phyloP scores from a whole-genome alignment of 2,113 vertebrate species.

The Aix galericulata region DNA sequence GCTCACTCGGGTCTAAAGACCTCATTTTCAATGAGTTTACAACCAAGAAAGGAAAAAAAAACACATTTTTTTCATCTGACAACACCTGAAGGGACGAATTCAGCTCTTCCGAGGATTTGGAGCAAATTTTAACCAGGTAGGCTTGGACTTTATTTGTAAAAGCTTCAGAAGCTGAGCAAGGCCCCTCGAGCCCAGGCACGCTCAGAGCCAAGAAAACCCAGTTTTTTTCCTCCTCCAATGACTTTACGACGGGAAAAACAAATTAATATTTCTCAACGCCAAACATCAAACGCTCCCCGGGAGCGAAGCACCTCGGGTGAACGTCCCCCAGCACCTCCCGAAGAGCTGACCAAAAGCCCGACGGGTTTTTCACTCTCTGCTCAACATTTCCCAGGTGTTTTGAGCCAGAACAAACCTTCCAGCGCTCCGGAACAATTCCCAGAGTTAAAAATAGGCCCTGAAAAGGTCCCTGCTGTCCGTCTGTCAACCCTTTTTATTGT shows the following conservation, averaged over 20 bases:
- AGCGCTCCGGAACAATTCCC: background rate
- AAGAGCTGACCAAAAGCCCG: background rate
- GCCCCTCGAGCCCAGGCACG: fast-evolving
- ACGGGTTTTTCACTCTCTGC: background rate
- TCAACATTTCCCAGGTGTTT: background rate
- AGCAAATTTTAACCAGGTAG: background rate
- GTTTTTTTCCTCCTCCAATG: background rate
- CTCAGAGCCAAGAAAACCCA: too few relatives aligned
- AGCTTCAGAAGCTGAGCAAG: background rate
- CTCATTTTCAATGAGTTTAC: background rate
- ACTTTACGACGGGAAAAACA: background rate
- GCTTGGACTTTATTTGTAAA: background rate
- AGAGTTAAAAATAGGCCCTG: background rate
- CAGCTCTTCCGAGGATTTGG: background rate
- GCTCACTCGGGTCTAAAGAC: background rate
- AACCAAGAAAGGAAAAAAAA: background rate
- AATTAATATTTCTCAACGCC: background rate
- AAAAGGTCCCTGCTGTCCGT: background rate
- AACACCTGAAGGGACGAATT: background rate
- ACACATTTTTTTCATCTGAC: too few relatives aligned
- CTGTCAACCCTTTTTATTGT: background rate
- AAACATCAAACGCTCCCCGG: background rate
- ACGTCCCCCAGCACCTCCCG: fast-evolving
- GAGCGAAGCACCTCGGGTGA: background rate
- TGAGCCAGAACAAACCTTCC: background rate